These are phyloP conservation scores for Eupelmus urozonus DNA, from an alignment of 2,888 invertebrate species.

Conservation along the genomic window DNA sequence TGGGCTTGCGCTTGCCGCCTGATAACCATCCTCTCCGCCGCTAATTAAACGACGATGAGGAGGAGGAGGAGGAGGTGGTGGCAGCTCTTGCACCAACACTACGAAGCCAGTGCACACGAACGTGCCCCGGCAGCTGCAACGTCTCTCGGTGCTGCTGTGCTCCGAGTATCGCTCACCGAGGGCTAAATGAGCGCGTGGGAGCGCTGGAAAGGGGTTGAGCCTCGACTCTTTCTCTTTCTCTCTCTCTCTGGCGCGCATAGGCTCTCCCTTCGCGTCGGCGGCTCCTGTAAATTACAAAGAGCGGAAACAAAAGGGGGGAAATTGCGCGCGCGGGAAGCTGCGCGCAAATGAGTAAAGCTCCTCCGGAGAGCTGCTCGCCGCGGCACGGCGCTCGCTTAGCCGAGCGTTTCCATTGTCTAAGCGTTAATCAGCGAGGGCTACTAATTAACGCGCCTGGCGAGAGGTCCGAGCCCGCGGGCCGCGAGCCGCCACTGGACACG, in stretches of 20 bases:
- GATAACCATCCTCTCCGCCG: conserved; percentile 21
- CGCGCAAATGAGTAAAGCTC: conserved; percentile 63
- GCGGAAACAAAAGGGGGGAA: conserved; percentile 46
- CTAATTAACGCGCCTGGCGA: conserved; percentile 71
- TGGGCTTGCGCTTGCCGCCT: conserved; percentile 30
- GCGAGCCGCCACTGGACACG: no score
- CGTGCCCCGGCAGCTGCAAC: no score
- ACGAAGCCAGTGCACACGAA: not conserved
- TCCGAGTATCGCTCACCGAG: conserved; percentile 48
- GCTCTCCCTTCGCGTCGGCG: not conserved
- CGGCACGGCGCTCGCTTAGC: conserved; percentile 63
- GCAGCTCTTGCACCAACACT: conserved; percentile 1
- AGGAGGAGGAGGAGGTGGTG: not conserved
- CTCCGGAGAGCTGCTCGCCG: conserved; percentile 69
- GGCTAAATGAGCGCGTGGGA: conserved; percentile 53
- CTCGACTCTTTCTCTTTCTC: not conserved
- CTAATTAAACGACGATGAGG: conserved; percentile 38
- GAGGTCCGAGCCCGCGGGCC: conserved; percentile 27
- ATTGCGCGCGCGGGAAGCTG: not conserved
- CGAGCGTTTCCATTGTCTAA: conserved; percentile 73
- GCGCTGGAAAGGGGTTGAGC: conserved; percentile 50
- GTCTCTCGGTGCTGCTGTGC: conserved; percentile 42
- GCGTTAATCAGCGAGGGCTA: conserved; percentile 71
- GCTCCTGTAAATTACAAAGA: conserved; percentile 51
- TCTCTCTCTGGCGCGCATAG: no score